Evolutionary conservation across 2,888 invertebrate genomes (phyloP), one percentile per base, ranked within the genome.

Genomic region (Volucella inflata): DNA sequence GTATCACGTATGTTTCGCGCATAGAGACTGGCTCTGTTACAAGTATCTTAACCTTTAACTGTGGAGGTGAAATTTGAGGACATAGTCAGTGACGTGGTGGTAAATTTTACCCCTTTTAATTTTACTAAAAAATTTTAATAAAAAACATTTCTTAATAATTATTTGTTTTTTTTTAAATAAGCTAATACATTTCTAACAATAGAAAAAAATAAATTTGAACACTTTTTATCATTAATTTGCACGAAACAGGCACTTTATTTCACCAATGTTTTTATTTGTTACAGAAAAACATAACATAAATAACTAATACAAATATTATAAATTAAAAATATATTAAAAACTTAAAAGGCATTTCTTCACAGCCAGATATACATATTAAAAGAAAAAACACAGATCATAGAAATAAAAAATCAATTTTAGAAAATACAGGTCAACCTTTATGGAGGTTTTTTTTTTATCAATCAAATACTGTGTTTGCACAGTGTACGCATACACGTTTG

Each of bases 331-430:
- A n/a, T n/a, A n/a, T n/a, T n/a, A 64, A 71, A 38, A 78, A 77
- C 59, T 68, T 59, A 76, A 68, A 70, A 14, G 60, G 70, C 77
- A 77, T 70, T 60, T 78, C 55, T 78, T 59, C 68, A 68, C 68
- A 77, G 77, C 68, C 68, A 77, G 68, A 59, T 68, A 60, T 77
- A 38, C 64, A 64, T 40, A 68, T 36, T 72, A 65, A 79, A 71
- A 72, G 48, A 72, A 16, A 78, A 72, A 72, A 65, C n/a, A n/a
- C n/a, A n/a, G n/a, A n/a, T n/a, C n/a, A n/a, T n/a, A n/a, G n/a
- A n/a, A n/a, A n/a, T n/a, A n/a, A n/a, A n/a, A 72, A 71, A 55
- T 62, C 16, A 59, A 50, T 11, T 50, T 36, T 72, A 51, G 21
- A 72, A 79, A 79, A 16, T 70, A 44, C 70, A 65, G 65, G 44